Base-by-base conservation (phyloP, 2,797 vertebrate species). In the Sebastes steindachneri region DNA sequence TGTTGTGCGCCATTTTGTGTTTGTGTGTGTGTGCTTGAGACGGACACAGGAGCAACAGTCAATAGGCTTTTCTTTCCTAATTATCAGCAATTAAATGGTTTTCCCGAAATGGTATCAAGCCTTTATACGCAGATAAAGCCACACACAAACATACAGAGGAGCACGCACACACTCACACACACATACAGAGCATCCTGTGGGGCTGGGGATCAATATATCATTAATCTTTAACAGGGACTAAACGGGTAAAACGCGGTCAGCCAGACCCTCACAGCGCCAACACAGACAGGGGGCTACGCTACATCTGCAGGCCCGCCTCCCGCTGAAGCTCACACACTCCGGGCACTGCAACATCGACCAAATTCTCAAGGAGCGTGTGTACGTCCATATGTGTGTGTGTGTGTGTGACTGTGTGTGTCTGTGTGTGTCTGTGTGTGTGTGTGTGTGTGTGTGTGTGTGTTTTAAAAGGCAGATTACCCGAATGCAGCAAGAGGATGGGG, bases 161-260 rank as follows among this genome's bases (percentile, higher is more conserved):
- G 9, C 58, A 17, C 4, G 3, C 25, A 19, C n/a, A 21, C 73
- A 58, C 74, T 28, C 70, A 28, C 73, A 69, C 58, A 60, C 10
- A 62, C 70, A 71, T 45, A 62, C 67, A 76, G 3, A 86, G 69
- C 59, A 86, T 89, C 91, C 89, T 87, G 92, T 86, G 91, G 89
- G 88, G 87, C 59, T 72, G 59, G 37, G 62, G 90, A 95, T 95
- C 95, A 91, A 95, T 96, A 94, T 84, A 89, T 94, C 93, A 95
- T 95, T 94, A 95, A 95, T 95, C 94, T 95, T 95, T 96, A 94
- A 96, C 92, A 83, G 87, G 86, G 86, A 95, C 94, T 95, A 95
- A 96, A 95, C 86, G 92, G 90, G 90, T 89, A 94, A 96, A 96
- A 96, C 74, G 92, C 92, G 91, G 90, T 79, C 89, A 81, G 90